Percentiles rank a stretch among this genome's conserved stretches.
phyloP scores from a whole-genome alignment of 2,797 vertebrate species.

The Mus spretus region DNA sequence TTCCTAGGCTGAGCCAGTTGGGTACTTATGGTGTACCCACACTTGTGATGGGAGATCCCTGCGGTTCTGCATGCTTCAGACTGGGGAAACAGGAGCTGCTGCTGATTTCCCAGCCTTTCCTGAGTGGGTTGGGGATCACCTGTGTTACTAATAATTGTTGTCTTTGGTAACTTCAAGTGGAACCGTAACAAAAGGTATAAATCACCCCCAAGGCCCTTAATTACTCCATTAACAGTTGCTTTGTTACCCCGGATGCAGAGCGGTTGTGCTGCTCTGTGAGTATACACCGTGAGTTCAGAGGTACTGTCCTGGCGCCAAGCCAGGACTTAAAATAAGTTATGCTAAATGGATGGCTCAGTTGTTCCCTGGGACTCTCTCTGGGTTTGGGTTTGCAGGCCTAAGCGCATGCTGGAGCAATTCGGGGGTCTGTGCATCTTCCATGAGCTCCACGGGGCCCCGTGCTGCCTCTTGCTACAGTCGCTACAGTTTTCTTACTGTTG shows the following conservation, averaged over 20 bases:
- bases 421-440: neutral
- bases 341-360: slow-evolving; percentile 25
- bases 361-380: slow-evolving; percentile 69
- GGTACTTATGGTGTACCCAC: neutral
- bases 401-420: neutral
- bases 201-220: slow-evolving; percentile 84
- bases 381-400: slow-evolving; percentile 62
- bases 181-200: slow-evolving; percentile 85
- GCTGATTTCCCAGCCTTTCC: slow-evolving; percentile 33
- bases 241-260: slow-evolving; percentile 72
- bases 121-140: slow-evolving; percentile 72
- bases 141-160: slow-evolving; percentile 84
- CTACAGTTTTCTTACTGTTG: slow-evolving; percentile 54
- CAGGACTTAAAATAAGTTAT: slow-evolving; percentile 73
- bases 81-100: neutral
- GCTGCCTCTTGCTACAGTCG: neutral
- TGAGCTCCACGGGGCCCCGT: neutral
- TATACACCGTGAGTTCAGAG: slow-evolving; percentile 70
- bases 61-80: neutral
- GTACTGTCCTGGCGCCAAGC: slow-evolving; percentile 75
- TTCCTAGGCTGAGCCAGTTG: neutral
- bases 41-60: neutral
- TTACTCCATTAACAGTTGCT: slow-evolving; percentile 85
- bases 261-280: slow-evolving; percentile 56
- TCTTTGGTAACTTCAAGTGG: slow-evolving; percentile 83